Evolutionary conservation across 1,140 invertebrate species (phyloP), one percentile per base, ranked within the genome.

Genomic region (Globodera rostochiensis): DNA sequence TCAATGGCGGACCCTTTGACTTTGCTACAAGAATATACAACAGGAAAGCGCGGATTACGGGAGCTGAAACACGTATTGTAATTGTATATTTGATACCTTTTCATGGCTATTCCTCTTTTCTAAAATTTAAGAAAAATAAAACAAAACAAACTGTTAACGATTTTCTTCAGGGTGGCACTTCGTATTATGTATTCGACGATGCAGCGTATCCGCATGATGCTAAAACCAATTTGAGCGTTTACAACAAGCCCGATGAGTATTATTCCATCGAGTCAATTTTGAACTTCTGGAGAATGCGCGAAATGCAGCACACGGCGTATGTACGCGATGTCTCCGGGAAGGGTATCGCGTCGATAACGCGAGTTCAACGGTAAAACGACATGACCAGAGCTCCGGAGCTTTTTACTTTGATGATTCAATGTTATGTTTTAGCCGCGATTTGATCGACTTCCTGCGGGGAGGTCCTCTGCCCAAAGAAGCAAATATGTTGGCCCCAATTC

Each of bases 301-400:
- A 84, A 25, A 53, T 64, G 49, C 82, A 83, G 60, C 84, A 85
- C 53, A 83, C 85, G 13, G 74, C 69, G n/a, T 85, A 85, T 49
- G 84, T 85, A 8, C 70, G 77, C 21, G 84, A 85, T 53, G 84
- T 85, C 49, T 85, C 85, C 21, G 85, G 82, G 5, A 85, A 73
- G n/a, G 82, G 84, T 9, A 86, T 85, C 77, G 21, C 84, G 67
- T 50, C 82, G 13, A 74, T 87, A 5, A 86, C 84, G n/a, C 46
- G 86, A 15, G 45, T 86, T 49, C 84, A 86, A 69, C 71, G 85
- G 84, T 84, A 77, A n/a, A 86, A 69, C 60, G 85, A 80, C 86
- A 77, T 6, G 46, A 64, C 25, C 21, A 80, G 25, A 82, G n/a
- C n/a, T n/a, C n/a, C n/a, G n/a, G n/a, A n/a, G n/a, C n/a, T n/a